These are phyloP conservation scores for Okapia johnstoni DNA, from an alignment of 2,113 vertebrate species.

Conservation along the genomic window DNA sequence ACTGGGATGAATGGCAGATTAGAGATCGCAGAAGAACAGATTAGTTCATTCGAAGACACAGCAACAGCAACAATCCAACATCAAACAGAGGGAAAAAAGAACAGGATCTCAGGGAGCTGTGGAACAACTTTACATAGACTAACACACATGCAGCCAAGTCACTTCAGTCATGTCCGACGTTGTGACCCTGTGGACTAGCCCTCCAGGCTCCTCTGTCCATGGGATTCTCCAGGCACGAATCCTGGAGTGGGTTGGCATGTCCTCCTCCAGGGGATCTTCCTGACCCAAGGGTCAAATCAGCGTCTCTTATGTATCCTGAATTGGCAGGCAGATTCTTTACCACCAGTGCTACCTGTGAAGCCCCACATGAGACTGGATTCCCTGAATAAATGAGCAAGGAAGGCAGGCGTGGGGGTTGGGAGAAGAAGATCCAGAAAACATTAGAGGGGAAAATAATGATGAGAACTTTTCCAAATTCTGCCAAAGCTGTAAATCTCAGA, in stretches of 20 bases:
- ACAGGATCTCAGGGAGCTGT: neutral
- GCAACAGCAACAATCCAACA: neutral
- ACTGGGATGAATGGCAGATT: neutral
- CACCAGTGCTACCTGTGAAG: neutral
- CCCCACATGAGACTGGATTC: neutral
- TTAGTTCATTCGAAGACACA: neutral
- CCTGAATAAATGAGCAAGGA: neutral
- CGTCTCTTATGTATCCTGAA: neutral
- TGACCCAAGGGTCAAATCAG: neutral
- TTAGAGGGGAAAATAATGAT: neutral
- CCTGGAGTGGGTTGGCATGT: neutral
- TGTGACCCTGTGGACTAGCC: neutral
- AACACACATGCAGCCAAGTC: neutral
- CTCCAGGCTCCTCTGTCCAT: neutral
- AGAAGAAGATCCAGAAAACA: neutral
- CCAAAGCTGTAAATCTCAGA: neutral
- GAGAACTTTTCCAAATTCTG: neutral
- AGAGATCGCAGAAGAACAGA: neutral
- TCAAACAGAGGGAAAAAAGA: neutral
- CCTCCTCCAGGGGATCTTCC: neutral
- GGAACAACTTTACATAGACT: neutral
- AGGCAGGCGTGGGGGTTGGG: accelerated
- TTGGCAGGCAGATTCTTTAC: neutral
- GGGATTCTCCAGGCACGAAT: neutral
- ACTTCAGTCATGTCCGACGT: neutral